These are phyloP conservation scores for Drosophila tripunctata DNA, from an alignment of 2,888 invertebrate species.

Conservation along the genomic window DNA sequence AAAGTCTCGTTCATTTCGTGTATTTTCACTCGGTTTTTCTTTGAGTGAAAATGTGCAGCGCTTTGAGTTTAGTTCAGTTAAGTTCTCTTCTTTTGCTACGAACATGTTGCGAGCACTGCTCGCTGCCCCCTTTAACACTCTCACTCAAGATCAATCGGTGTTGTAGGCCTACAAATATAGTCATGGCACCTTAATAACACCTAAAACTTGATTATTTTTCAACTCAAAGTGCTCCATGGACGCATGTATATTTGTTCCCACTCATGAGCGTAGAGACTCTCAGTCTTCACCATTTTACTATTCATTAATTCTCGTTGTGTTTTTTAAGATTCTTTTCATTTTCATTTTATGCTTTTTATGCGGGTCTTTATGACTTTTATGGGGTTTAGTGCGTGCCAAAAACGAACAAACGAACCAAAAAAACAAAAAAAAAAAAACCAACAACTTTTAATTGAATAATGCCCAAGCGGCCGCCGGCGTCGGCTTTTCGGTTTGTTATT, in stretches of 20 bases:
- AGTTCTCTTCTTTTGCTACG: slow-evolving; percentile 28
- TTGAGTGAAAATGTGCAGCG: slow-evolving; percentile 61
- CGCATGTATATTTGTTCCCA: slow-evolving; percentile 7
- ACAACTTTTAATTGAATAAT: slow-evolving; percentile 83
- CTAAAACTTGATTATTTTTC: slow-evolving; percentile 69
- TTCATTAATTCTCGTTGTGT: slow-evolving; percentile 58
- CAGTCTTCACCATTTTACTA: slow-evolving; percentile 28
- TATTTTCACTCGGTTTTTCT: slow-evolving; percentile 60
- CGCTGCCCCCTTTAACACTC: slow-evolving; percentile 3
- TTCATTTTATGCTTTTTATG: slow-evolving; percentile 83
- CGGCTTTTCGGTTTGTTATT: slow-evolving; percentile 47
- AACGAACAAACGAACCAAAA: slow-evolving; percentile 54
- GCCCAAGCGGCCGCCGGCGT: slow-evolving; percentile 56
- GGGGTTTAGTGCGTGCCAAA: slow-evolving; percentile 84
- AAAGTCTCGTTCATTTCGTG: slow-evolving; percentile 54
- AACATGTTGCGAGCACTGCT: slow-evolving; percentile 64
- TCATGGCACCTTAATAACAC: slow-evolving; percentile 62
- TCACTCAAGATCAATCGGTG: slow-evolving; percentile 57
- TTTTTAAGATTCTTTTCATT: slow-evolving; percentile 81
- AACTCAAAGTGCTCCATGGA: slow-evolving; percentile 5
- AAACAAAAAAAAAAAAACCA: slow-evolving; percentile 26
- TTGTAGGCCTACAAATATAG: slow-evolving; percentile 28
- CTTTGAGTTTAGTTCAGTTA: slow-evolving; percentile 45
- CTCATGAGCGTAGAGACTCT: too few relatives aligned
- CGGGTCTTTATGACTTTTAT: slow-evolving; percentile 84